Percentiles rank a stretch among this genome's conserved stretches.
phyloP scores from a whole-genome alignment of 2,888 invertebrate species.

The Orthosia cruda region DNA sequence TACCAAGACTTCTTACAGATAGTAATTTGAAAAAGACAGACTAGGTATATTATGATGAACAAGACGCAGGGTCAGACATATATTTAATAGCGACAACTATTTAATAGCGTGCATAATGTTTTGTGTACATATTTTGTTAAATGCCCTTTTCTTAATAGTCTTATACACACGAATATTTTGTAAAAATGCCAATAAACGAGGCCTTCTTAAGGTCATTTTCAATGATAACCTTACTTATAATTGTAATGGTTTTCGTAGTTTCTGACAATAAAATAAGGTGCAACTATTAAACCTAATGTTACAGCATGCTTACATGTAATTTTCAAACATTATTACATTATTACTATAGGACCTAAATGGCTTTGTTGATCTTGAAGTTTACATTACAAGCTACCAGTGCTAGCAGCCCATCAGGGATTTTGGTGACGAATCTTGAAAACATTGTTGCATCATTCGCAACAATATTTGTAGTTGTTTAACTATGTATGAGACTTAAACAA shows the following conservation, averaged over 20 bases:
- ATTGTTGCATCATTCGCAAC: too few species aligned
- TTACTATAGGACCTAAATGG: too few species aligned
- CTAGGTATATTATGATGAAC: neutral
- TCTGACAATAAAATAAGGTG: constrained; percentile 34
- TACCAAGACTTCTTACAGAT: neutral
- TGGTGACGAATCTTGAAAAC: too few species aligned
- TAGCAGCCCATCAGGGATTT: too few species aligned
- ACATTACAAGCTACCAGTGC: too few species aligned
- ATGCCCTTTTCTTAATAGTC: constrained; percentile 10
- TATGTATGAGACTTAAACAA: too few species aligned
- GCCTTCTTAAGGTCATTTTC: constrained; percentile 35
- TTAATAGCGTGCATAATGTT: neutral
- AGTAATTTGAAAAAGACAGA: neutral
- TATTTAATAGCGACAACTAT: too few species aligned
- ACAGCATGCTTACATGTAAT: constrained; percentile 7
- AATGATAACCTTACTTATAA: constrained; percentile 44
- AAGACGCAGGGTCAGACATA: neutral
- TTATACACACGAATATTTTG: constrained; percentile 16
- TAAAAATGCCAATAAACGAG: constrained; percentile 21
- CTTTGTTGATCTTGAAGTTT: too few species aligned
- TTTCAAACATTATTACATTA: neutral
- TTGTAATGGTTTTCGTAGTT: constrained; percentile 47
- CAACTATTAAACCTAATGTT: constrained; percentile 20
- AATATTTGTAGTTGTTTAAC: too few species aligned
- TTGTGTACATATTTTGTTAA: neutral